Percentiles rank a stretch among this genome's conserved stretches.
Conservation (phyloP, 2,113 vertebrate genomes). For the Climacteris rufus region DNA sequence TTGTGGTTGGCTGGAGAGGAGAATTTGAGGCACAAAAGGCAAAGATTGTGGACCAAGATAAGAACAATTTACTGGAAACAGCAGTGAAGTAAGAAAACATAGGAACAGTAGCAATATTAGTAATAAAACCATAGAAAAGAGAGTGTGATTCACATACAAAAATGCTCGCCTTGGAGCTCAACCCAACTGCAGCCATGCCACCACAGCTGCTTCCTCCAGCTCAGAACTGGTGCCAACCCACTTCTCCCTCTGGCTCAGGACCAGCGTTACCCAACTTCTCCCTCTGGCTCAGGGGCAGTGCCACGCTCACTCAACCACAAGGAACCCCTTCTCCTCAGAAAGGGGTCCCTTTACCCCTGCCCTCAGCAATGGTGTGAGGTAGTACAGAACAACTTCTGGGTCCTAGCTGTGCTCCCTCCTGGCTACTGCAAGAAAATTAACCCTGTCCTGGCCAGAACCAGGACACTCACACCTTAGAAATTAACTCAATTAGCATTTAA, state of each 20-base stretch:
- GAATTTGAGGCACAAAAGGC: neutral
- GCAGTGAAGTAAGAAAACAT: no score
- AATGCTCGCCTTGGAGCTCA: neutral
- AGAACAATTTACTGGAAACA: neutral
- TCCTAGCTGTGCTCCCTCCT: neutral
- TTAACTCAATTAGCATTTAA: neutral
- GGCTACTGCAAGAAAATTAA: neutral
- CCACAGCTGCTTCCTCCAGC: neutral
- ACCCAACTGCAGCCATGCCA: fast-evolving
- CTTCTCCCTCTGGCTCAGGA: neutral
- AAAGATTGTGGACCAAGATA: neutral
- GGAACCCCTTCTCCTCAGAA: neutral
- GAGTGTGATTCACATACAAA: neutral
- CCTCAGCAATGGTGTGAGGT: no score
- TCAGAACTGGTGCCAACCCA: neutral
- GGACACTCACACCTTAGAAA: neutral
- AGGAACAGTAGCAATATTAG: neutral
- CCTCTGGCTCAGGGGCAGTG: no score
- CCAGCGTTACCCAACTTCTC: neutral
- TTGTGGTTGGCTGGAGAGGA: neutral
- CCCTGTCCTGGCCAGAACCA: neutral
- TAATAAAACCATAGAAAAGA: neutral
- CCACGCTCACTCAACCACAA: neutral
- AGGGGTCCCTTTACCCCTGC: neutral
- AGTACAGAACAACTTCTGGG: neutral